Evolutionary conservation across 2,113 vertebrate species (phyloP).

Genomic region (Cryptotis parvus): DNA sequence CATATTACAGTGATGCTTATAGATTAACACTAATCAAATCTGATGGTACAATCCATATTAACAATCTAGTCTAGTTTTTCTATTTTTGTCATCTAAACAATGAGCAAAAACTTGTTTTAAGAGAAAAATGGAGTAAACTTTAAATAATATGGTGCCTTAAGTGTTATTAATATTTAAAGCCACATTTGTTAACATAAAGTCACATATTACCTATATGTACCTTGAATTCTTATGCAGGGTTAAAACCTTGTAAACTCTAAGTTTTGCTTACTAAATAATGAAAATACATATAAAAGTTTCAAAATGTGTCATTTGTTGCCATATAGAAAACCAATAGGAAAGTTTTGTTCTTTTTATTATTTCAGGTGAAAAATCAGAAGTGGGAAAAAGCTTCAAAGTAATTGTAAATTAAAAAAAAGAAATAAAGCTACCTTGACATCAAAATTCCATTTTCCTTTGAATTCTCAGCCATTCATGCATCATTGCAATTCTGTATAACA

Average conservation of each 20-base stretch:
- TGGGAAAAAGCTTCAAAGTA: background rate
- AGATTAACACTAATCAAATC: background rate
- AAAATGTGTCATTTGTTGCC: background rate
- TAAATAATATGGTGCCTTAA: background rate
- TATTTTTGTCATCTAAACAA: background rate
- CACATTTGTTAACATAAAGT: background rate
- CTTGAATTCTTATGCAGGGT: background rate
- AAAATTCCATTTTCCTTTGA: slow-evolving; percentile 65
- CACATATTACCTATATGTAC: background rate
- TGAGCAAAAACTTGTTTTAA: background rate
- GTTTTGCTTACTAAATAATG: background rate
- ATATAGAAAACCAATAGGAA: background rate
- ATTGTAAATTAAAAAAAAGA: slow-evolving; percentile 37
- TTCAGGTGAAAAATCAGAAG: slow-evolving; percentile 6
- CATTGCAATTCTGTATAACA: slow-evolving; percentile 37
- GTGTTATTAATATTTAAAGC: background rate
- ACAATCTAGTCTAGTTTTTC: background rate
- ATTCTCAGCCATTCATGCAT: slow-evolving; percentile 65
- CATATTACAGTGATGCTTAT: background rate
- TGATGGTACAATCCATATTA: background rate
- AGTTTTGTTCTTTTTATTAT: slow-evolving; percentile 33
- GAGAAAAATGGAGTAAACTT: background rate
- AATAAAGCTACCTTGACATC: slow-evolving; percentile 21
- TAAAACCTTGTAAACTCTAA: slow-evolving; percentile 1
- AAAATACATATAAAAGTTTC: background rate